A percentile compares a stretch with the other conserved stretches of the same genome.
Evolutionary conservation across 2,797 vertebrate species (phyloP).

Genomic region (Pseudopleuronectes americanus): DNA sequence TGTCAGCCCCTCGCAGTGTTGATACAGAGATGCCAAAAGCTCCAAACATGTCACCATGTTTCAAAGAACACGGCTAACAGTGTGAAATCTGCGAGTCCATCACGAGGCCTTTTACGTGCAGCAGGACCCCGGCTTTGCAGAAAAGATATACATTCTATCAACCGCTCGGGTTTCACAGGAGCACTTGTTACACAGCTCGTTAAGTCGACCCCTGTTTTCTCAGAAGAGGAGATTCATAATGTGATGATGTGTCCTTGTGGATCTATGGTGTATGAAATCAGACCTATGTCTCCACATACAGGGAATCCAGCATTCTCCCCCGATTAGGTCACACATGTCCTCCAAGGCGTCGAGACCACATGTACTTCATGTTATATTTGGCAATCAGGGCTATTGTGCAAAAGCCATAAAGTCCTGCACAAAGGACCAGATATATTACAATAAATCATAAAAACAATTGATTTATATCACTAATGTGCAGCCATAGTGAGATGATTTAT

Average conservation of each 20-base stretch:
- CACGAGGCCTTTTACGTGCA: conserved; percentile 38
- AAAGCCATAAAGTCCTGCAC: conserved; percentile 13
- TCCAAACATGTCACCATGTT: conserved; percentile 61
- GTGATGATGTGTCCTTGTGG: conserved; percentile 35
- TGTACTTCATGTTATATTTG: conserved; percentile 30
- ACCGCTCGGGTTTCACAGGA: conserved; percentile 34
- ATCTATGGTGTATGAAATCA: conserved; percentile 20
- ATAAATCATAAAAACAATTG: background rate
- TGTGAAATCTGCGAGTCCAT: conserved; percentile 24
- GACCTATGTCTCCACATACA: conserved; percentile 11
- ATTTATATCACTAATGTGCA: background rate
- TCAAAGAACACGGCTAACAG: conserved; percentile 52
- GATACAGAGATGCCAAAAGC: conserved; percentile 60
- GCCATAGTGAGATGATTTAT: background rate
- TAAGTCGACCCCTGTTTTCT: conserved; percentile 29
- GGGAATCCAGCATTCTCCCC: conserved; percentile 31
- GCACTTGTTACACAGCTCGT: conserved; percentile 12
- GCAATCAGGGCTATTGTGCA: conserved; percentile 12
- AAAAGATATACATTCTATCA: conserved; percentile 28
- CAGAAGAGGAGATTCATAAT: conserved; percentile 30
- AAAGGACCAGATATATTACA: background rate
- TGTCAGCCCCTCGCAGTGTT: conserved; percentile 39
- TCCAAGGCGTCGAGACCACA: conserved; percentile 25
- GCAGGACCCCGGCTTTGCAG: background rate
- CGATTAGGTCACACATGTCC: conserved; percentile 24